A percentile compares a stretch with the other conserved stretches of the same genome.
phyloP scores from a whole-genome alignment of 2,888 invertebrate species.

The Pyrgus malvae region DNA sequence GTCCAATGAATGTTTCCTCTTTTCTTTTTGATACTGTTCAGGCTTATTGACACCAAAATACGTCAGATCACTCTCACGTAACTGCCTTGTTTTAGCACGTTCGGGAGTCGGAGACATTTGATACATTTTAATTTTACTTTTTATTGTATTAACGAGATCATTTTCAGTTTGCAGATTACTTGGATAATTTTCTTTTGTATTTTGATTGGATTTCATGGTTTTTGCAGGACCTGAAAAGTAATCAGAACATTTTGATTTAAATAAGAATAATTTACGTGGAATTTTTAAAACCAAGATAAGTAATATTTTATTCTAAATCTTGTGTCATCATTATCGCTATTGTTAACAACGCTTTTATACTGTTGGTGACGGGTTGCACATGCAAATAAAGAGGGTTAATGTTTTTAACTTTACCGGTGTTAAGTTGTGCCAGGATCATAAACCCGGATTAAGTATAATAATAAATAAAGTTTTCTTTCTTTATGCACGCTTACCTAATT shows the following conservation, averaged over 20 bases:
- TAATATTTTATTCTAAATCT: too few species aligned
- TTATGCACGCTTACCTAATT: conserved; percentile 50
- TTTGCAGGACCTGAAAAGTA: conserved; percentile 27
- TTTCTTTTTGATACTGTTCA: conserved; percentile 34
- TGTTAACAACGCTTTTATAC: too few species aligned
- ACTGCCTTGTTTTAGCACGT: conserved; percentile 67
- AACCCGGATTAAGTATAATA: too few species aligned
- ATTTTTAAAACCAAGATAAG: too few species aligned
- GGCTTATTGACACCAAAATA: conserved; percentile 75
- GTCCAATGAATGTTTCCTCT: conserved; percentile 21
- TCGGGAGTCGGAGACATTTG: conserved; percentile 51
- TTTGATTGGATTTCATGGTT: conserved; percentile 1
- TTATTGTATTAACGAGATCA: conserved; percentile 31
- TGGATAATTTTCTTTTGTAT: conserved; percentile 2
- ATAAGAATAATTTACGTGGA: too few species aligned
- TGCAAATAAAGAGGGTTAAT: too few species aligned
- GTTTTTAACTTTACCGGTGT: too few species aligned
- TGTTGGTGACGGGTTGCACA: too few species aligned
- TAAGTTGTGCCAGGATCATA: too few species aligned
- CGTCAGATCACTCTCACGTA: conserved; percentile 82
- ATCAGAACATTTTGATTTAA: too few species aligned
- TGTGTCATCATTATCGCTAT: too few species aligned
- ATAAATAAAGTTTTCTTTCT: too few species aligned
- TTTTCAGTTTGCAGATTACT: conserved; percentile 15
- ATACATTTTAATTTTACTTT: conserved; percentile 46